Conservation (phyloP, 1,140 invertebrate species). For the Aphis craccivora region DNA sequence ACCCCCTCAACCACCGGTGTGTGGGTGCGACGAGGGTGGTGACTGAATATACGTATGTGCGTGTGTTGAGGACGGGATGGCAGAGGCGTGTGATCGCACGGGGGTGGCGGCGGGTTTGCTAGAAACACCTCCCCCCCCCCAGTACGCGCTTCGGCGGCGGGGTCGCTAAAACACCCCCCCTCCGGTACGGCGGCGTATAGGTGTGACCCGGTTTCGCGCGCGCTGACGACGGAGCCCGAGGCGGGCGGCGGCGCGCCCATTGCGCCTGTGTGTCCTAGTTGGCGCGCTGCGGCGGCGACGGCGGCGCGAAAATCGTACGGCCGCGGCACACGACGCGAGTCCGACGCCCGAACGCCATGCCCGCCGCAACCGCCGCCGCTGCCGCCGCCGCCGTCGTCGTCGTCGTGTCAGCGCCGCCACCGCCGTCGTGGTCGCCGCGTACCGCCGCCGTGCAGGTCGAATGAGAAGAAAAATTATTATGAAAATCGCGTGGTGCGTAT, state of each 20-base stretch:
- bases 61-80: no score
- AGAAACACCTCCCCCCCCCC: not conserved
- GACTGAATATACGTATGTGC: no score
- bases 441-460: not conserved
- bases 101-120: not conserved
- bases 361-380: not conserved
- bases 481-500: not conserved
- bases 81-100: not conserved
- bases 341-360: slow-evolving; percentile 51
- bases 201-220: slow-evolving; percentile 52
- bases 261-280: slow-evolving; percentile 54
- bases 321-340: slow-evolving; percentile 46
- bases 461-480: not conserved
- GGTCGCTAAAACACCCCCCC: not conserved
- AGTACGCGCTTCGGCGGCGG: not conserved
- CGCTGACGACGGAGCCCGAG: slow-evolving; percentile 6
- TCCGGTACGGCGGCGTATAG: not conserved
- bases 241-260: not conserved
- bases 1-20: no score
- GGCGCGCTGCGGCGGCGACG: slow-evolving; percentile 1
- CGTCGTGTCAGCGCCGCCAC: not conserved
- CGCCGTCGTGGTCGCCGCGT: not conserved
- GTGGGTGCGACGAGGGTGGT: not conserved
- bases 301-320: not conserved
- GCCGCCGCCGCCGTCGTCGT: not conserved